Base-by-base conservation (phyloP, 1,140 invertebrate genomes). In the Adoxophyes honmai region DNA sequence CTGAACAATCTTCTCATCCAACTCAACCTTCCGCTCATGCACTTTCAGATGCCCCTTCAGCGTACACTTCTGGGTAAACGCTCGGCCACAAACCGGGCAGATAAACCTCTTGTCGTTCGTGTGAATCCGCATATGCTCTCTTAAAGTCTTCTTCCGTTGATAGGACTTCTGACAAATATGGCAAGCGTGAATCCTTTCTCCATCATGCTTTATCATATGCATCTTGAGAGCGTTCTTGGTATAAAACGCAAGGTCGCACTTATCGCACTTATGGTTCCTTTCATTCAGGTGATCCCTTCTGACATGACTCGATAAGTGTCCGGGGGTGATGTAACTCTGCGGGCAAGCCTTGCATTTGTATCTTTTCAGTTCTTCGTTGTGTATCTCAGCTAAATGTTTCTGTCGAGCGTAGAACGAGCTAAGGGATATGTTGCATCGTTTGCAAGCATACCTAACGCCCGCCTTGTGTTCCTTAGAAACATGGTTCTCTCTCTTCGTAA, bases 121-220 rank as follows among this genome's bases (percentile, higher is more conserved):
- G 69, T 94, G 93, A 37, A 93, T 93, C 4, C 93, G 71, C 80
- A 93, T 91, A 69, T 95, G 94, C 67, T 92, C 91, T 21, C 90
- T 89, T 3, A 93, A 60, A 14, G 91, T 89, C 35, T 92, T 91
- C 53, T 78, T 77, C 34, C 86, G 64, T 53, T 84, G 76, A 57
- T 87, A 88, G 0, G 81, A 78, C 65, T 88, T 87, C 34, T 82
- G 72, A 55, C 89, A 90, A 5, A 89, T 74, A 10, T 62, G 66
- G 52, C 89, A 90, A 0, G 65, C 58, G 21, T 86, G 86, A 38
- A 82, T 86, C 55, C 89, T 69, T 38, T 90, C 89, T 1, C 90
- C 90, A 8, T 93, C 93, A 67, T 96, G 95, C 9, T 94, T 95
- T 16, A 94, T 89, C 73, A 95, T 89, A 69, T 96, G 95, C 60